Evolutionary conservation across 1,140 invertebrate species (phyloP).

Genomic region (Bilobella aurantiaca): DNA sequence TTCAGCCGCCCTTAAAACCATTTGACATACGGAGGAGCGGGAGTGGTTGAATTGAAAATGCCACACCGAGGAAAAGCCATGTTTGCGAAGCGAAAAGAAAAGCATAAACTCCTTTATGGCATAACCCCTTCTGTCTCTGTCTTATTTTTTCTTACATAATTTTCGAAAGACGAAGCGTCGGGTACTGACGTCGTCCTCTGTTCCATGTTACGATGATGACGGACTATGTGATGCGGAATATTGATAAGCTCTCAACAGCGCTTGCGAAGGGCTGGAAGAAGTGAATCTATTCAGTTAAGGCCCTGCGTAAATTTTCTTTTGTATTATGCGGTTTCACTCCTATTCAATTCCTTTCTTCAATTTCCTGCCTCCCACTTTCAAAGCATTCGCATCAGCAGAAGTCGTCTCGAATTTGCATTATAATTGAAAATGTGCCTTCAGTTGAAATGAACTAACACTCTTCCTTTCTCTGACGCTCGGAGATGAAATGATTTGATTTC

Average conservation of each 20-base stretch:
- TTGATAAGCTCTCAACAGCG: too few relatives aligned
- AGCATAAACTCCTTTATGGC: slow-evolving; percentile 7
- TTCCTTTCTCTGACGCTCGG: neutral
- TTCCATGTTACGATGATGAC: neutral
- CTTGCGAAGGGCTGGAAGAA: too few relatives aligned
- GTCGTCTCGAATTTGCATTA: slow-evolving; percentile 32
- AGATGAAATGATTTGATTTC: neutral
- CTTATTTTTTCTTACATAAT: neutral
- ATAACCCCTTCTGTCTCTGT: neutral
- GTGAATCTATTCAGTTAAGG: too few relatives aligned
- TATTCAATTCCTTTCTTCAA: too few relatives aligned
- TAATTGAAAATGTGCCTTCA: slow-evolving; percentile 25
- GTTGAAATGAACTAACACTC: too few relatives aligned
- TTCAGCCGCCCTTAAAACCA: too few relatives aligned
- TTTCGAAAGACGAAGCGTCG: too few relatives aligned
- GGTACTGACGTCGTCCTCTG: neutral
- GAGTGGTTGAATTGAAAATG: too few relatives aligned
- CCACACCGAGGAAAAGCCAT: neutral
- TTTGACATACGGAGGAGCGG: too few relatives aligned
- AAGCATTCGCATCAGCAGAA: slow-evolving; percentile 11
- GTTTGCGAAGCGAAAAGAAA: slow-evolving; percentile 1
- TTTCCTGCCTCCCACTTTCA: slow-evolving; percentile 1
- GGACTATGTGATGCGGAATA: slow-evolving; percentile 23
- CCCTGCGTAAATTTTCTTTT: too few relatives aligned
- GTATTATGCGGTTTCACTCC: too few relatives aligned